Conservation (phyloP, 2,113 vertebrate genomes). For the Ctenodactylus gundi region DNA sequence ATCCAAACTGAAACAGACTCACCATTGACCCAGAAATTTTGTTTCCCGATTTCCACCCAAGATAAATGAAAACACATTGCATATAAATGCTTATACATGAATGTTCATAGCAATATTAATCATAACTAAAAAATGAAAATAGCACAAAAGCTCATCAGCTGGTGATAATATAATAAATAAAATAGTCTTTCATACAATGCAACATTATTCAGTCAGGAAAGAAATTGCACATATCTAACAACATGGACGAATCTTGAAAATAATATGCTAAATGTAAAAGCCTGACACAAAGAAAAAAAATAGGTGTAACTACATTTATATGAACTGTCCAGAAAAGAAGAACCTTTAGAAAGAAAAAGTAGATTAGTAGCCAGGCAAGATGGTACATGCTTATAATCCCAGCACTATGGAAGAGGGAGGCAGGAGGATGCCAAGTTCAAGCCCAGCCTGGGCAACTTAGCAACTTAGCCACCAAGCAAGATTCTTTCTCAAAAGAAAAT, state of each 20-base stretch:
- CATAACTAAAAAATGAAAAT: conserved; percentile 8
- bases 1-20: not conserved
- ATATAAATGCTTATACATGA: not conserved
- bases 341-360: not conserved
- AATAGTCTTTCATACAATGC: not conserved
- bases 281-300: not conserved
- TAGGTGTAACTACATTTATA: not conserved
- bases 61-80: conserved; percentile 4
- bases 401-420: no score
- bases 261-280: not conserved
- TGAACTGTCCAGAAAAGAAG: not conserved
- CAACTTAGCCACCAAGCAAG: no score
- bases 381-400: no score
- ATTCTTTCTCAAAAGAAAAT: no score
- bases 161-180: not conserved
- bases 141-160: not conserved
- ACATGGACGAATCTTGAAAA: not conserved
- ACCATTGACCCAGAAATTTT: not conserved
- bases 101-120: not conserved
- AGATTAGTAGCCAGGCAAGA: no score
- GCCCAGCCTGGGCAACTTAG: no score
- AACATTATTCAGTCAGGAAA: not conserved
- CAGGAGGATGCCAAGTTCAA: no score
- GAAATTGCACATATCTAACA: not conserved
- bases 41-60: not conserved